Conservation (phyloP, 2,797 vertebrate species). For the Pachyuromys duprasi region DNA sequence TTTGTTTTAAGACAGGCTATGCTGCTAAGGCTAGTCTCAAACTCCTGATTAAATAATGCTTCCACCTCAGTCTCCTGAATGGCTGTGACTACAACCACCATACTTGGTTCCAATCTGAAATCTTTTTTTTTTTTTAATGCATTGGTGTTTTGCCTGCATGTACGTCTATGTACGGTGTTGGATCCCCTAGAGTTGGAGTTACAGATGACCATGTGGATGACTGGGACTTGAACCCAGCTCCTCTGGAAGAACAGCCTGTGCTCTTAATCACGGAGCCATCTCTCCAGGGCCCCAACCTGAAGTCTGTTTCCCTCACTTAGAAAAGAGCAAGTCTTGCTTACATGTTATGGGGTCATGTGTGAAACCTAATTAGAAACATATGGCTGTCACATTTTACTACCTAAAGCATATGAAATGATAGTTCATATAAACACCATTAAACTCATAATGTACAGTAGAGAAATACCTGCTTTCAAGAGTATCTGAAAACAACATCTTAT, state of each 20-base stretch:
- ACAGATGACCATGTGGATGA: too few relatives aligned
- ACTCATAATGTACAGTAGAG: background rate
- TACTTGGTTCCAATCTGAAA: background rate
- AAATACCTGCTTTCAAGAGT: slow-evolving; percentile 70
- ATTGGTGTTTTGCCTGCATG: too few relatives aligned
- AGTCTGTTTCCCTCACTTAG: slow-evolving; percentile 22
- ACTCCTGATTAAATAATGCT: background rate
- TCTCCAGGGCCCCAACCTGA: background rate
- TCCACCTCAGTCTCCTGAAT: background rate
- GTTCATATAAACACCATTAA: background rate
- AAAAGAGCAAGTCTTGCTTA: background rate
- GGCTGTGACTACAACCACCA: background rate
- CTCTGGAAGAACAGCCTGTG: too few relatives aligned
- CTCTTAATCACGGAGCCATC: too few relatives aligned
- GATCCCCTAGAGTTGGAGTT: too few relatives aligned
- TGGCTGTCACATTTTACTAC: background rate
- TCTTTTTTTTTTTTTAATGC: too few relatives aligned
- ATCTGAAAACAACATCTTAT: slow-evolving; percentile 35
- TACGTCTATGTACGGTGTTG: too few relatives aligned
- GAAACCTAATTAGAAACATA: slow-evolving; percentile 35
- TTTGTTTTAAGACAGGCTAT: background rate
- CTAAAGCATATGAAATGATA: slow-evolving; percentile 7
- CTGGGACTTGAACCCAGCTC: too few relatives aligned
- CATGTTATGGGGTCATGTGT: background rate
- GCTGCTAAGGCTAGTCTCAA: background rate